Conservation (phyloP, 2,797 vertebrate species). For the Cuculus canorus region DNA sequence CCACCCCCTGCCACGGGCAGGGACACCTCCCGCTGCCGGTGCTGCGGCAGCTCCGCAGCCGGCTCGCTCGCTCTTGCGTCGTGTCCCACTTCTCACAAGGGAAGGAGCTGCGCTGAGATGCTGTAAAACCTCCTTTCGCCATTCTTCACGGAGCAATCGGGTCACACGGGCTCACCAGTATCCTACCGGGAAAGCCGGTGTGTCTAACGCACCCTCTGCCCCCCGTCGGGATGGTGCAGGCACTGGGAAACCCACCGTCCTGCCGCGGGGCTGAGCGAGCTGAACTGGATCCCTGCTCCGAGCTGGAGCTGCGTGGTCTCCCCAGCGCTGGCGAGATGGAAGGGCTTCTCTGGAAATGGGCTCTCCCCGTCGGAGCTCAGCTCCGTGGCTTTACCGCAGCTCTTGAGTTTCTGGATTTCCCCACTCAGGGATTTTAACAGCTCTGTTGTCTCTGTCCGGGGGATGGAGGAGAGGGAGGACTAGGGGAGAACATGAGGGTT, state of each 20-base stretch:
- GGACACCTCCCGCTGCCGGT: background rate
- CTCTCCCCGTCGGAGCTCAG: too few species aligned
- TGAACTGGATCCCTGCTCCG: background rate
- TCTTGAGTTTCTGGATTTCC: background rate
- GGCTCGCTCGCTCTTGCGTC: background rate
- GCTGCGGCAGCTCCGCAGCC: background rate
- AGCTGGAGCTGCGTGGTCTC: background rate
- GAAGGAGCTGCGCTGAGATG: background rate
- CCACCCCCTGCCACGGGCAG: too few species aligned
- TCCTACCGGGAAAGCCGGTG: background rate
- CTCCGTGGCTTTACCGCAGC: too few species aligned
- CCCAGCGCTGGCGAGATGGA: accelerated
- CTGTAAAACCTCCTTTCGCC: background rate
- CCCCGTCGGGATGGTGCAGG: too few species aligned
- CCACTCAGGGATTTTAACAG: background rate
- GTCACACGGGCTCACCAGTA: background rate
- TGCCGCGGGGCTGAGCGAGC: accelerated
- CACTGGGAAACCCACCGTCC: background rate
- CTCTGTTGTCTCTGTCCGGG: accelerated
- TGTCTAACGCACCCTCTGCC: too few species aligned
- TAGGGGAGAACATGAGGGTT: accelerated
- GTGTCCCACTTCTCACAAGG: background rate
- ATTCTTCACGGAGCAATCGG: background rate
- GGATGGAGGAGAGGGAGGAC: background rate
- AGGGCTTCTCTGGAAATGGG: background rate